Conservation (phyloP, 2,113 vertebrate species). For the Zingel zingel region DNA sequence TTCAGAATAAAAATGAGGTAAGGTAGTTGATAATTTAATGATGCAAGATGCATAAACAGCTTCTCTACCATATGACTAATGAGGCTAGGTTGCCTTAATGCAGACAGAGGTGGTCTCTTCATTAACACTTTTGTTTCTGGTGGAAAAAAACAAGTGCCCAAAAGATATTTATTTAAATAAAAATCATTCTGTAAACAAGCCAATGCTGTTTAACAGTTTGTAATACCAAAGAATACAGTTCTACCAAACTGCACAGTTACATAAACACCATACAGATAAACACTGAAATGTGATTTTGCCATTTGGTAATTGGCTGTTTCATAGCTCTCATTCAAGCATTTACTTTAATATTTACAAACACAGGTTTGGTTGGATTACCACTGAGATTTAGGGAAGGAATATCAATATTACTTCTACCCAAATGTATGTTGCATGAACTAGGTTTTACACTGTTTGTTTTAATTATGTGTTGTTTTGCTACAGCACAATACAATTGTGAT, state of each 20-base stretch:
- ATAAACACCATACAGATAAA: background rate
- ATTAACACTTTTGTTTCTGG: slow-evolving; percentile 18
- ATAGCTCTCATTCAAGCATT: background rate
- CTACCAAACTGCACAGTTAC: background rate
- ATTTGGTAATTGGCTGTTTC: background rate
- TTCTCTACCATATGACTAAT: slow-evolving; percentile 29
- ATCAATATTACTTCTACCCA: no score
- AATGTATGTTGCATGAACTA: background rate
- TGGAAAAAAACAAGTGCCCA: background rate
- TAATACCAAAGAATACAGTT: background rate
- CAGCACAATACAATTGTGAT: no score
- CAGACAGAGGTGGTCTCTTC: slow-evolving; percentile 31
- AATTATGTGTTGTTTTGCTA: background rate
- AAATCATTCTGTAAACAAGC: background rate
- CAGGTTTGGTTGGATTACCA: background rate
- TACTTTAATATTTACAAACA: background rate
- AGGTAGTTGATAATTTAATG: background rate
- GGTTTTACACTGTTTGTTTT: background rate
- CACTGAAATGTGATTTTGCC: background rate
- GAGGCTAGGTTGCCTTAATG: slow-evolving; percentile 30
- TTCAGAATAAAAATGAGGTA: background rate
- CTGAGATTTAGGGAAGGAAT: no score
- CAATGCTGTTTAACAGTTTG: slow-evolving; percentile 6
- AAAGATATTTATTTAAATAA: background rate
- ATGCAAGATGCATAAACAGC: slow-evolving; percentile 21